Evolutionary conservation across 1,140 invertebrate species (phyloP), one percentile per base, ranked within the genome.

Genomic region (Trinorchestia longiramus): DNA sequence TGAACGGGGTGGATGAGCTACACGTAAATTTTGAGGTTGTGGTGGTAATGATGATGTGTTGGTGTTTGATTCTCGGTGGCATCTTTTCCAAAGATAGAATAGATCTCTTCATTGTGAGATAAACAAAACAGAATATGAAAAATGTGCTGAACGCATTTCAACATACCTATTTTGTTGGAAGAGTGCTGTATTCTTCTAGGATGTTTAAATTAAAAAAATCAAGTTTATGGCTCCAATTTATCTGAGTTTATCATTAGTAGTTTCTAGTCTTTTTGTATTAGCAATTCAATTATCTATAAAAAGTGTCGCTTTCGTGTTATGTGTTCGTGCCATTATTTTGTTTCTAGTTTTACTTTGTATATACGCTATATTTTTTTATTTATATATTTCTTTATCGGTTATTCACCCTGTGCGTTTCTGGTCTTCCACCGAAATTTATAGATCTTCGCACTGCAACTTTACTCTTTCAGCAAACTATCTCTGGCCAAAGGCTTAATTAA

Each of bases 291-390:
- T 94, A 47, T 94, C 92, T 94, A 45, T 47, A 45, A 44, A 92
- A 94, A 91, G 88, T 94, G 92, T 47, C 92, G 92, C 92, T 94
- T 94, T 94, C 92, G 92, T 94, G 92, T 94, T 94, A 94, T 94
- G 92, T 94, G 92, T 94, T 94, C 44, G 92, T 94, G 92, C 92
- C 92, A 94, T 94, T 94, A 8, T 94, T 17, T 94, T 94, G 92
- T 94, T 94, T 94, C 43, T 94, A 94, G 92, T 8, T 94, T 94
- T 94, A 94, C 44, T 94, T 45, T 94, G 92, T 94, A 94, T 94
- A 94, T 94, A 94, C 43, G 92, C 92, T 94, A 94, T 94, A 94
- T 94, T 94, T 94, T 94, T 94, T 94, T 94, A 94, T 94, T 94
- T 94, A 94, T 94, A 94, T 94, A 94, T 94, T 94, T 94, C 44